Conservation (phyloP, 2,797 vertebrate genomes). For the Luscinia luscinia region DNA sequence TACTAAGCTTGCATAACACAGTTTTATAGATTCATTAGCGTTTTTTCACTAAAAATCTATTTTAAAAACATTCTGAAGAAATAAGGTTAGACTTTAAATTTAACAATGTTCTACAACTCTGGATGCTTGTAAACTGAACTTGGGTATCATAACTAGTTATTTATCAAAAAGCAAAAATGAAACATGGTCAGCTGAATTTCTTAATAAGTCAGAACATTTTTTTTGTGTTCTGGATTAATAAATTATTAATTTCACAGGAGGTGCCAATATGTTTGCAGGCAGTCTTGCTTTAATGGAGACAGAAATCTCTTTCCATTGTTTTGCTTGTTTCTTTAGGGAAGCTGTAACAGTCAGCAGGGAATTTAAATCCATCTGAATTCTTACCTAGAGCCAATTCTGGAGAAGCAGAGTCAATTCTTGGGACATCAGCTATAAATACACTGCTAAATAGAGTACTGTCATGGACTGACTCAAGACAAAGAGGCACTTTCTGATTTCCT, state of each 20-base stretch:
- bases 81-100: neutral
- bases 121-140: neutral
- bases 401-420: neutral
- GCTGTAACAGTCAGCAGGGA: neutral
- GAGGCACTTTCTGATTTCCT: neutral
- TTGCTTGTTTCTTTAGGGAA: neutral
- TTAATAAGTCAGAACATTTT: neutral
- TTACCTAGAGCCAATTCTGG: neutral
- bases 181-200: neutral
- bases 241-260: neutral
- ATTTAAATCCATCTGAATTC: neutral
- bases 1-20: neutral
- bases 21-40: neutral
- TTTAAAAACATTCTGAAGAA: neutral
- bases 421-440: neutral
- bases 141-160: neutral
- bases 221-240: neutral
- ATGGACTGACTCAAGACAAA: neutral
- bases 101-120: neutral
- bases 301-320: neutral
- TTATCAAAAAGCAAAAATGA: neutral
- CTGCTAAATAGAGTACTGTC: neutral
- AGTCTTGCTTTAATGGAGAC: neutral
- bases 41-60: neutral
- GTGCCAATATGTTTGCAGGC: neutral